A percentile compares a stretch with the other conserved stretches of the same genome.
These are phyloP conservation scores for Alitta virens DNA, from an alignment of 2,888 invertebrate genomes.

Conservation along the genomic window DNA sequence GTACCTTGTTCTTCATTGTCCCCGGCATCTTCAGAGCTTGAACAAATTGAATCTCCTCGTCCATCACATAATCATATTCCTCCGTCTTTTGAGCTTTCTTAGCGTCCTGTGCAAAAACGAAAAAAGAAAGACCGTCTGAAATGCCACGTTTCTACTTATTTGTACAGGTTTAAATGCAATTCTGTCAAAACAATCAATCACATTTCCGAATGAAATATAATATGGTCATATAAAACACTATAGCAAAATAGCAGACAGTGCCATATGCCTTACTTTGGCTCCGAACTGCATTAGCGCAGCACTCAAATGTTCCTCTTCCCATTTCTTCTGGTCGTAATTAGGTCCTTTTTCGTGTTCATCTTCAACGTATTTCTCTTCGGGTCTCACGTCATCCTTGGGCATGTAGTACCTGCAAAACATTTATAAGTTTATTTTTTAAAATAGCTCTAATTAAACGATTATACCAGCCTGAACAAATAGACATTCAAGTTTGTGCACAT, in stretches of 20 bases:
- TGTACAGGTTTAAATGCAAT: no score
- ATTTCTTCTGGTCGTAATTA: conserved; percentile 72
- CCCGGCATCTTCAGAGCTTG: conserved; percentile 65
- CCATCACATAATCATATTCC: conserved; percentile 88
- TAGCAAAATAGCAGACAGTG: no score
- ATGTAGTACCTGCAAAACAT: conserved; percentile 83
- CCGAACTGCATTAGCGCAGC: conserved; percentile 91
- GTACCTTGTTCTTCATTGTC: conserved; percentile 44
- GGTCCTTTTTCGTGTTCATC: conserved; percentile 76
- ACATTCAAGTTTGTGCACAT: no score
- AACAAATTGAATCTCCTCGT: conserved; percentile 97
- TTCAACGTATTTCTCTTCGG: conserved; percentile 52
- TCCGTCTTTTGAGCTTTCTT: conserved; percentile 43
- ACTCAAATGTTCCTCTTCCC: conserved; percentile 96
- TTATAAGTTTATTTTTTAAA: no score
- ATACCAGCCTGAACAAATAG: no score
- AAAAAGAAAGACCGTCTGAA: background rate
- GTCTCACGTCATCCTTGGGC: conserved; percentile 70
- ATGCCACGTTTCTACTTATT: background rate
- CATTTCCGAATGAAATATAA: background rate
- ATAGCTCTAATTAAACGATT: no score
- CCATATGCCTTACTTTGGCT: conserved; percentile 73
- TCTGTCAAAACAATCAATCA: no score
- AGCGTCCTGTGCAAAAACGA: background rate
- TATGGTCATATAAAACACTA: no score